A percentile compares a stretch with the other conserved stretches of the same genome.
Conservation (phyloP, 2,797 vertebrate genomes). For the Myripristis jacobus region DNA sequence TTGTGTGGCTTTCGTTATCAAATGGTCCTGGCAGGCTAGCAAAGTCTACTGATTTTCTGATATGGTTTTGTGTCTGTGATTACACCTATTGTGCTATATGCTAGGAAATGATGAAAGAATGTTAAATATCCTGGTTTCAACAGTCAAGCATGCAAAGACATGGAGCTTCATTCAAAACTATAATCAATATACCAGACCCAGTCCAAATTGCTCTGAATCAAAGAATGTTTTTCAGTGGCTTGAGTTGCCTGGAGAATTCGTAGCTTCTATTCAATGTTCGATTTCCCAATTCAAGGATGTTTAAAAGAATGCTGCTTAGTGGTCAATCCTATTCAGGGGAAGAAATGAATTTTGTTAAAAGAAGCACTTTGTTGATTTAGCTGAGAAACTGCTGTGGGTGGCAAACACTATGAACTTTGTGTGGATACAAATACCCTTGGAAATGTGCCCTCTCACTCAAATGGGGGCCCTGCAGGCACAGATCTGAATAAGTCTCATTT, state of each 20-base stretch:
- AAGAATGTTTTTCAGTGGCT: conserved; percentile 13
- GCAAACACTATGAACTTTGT: conserved; percentile 17
- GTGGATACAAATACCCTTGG: too few species aligned
- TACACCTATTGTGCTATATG: conserved; percentile 70
- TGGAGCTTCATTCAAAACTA: conserved; percentile 34
- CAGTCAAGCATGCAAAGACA: conserved; percentile 43
- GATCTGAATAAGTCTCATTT: background rate
- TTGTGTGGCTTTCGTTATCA: conserved; percentile 33
- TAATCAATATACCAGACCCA: conserved; percentile 43
- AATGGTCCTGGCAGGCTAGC: conserved; percentile 43
- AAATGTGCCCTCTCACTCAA: conserved; percentile 4
- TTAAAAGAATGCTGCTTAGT: conserved; percentile 34
- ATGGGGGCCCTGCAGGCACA: conserved; percentile 10
- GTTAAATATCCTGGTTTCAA: conserved; percentile 47
- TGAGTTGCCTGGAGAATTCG: conserved; percentile 33
- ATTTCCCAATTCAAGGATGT: conserved; percentile 50
- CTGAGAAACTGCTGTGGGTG: conserved; percentile 34
- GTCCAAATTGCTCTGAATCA: conserved; percentile 26
- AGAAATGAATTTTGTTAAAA: conserved; percentile 45
- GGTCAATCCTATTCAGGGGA: conserved; percentile 32
- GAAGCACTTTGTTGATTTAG: conserved; percentile 51
- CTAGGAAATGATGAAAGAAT: conserved; percentile 36
- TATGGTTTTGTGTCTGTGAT: conserved; percentile 64
- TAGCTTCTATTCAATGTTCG: conserved; percentile 31
- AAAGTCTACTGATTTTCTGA: conserved; percentile 79